Evolutionary conservation across 1,140 invertebrate genomes (phyloP).

Genomic region (Tribolium castaneum): DNA sequence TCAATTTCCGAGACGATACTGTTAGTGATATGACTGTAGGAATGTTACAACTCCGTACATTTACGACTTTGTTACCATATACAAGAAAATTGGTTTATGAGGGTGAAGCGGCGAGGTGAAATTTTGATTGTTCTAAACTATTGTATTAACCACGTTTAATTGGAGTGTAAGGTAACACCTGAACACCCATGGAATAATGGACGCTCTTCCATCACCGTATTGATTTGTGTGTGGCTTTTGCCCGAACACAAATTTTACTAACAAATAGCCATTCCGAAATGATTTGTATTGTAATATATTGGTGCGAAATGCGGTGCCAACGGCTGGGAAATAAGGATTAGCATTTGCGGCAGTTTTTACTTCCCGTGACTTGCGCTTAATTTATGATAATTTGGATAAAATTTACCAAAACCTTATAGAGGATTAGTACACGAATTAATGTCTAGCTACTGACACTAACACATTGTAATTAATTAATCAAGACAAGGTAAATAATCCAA

Average conservation of each 20-base stretch:
- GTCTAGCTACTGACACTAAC: neutral
- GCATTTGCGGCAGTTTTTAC: neutral
- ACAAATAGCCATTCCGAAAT: neutral
- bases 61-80: conserved; percentile 9
- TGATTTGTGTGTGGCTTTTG: conserved; percentile 1
- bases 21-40: conserved; percentile 16
- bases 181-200: neutral
- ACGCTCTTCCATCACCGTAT: neutral
- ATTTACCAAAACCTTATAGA: neutral
- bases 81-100: conserved; percentile 10
- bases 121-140: neutral
- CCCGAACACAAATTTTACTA: conserved; percentile 9
- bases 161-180: neutral
- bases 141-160: neutral
- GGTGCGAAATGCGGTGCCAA: neutral
- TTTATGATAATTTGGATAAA: neutral
- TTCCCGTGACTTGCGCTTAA: too few species aligned
- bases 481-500: neutral
- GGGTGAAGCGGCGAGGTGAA: neutral
- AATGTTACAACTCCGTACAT: conserved; percentile 23
- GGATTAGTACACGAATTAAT: neutral
- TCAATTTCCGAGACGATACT: conserved; percentile 24
- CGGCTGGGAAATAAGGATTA: neutral
- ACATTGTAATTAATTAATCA: neutral
- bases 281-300: conserved; percentile 24